A percentile compares a stretch with the other conserved stretches of the same genome.
These are phyloP conservation scores for Drosophila parabipectinata DNA, from an alignment of 1,140 invertebrate species.

Conservation along the genomic window DNA sequence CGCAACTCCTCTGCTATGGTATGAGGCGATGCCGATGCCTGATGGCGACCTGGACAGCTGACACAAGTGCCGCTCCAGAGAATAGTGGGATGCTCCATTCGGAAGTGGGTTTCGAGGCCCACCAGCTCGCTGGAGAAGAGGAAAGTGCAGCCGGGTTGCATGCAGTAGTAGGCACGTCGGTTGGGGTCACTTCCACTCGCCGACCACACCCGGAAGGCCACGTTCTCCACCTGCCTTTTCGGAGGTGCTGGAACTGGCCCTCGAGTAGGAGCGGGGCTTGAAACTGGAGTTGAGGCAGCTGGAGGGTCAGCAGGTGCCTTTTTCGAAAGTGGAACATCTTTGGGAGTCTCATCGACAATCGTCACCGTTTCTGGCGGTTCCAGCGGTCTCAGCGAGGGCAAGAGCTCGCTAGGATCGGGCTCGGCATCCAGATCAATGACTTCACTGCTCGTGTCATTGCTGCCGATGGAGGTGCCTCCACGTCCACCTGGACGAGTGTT, in stretches of 20 bases:
- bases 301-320: not conserved
- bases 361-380: conserved; percentile 13
- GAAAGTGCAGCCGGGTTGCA: conserved; percentile 45
- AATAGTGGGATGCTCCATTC: conserved; percentile 43
- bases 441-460: conserved; percentile 8
- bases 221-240: conserved; percentile 45
- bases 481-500: not conserved
- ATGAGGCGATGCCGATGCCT: too few relatives aligned
- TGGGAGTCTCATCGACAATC: too few relatives aligned
- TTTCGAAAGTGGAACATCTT: not conserved
- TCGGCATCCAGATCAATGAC: not conserved
- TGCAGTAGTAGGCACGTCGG: conserved; percentile 52
- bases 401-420: conserved; percentile 26
- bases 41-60: conserved; percentile 22
- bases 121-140: conserved; percentile 62
- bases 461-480: not conserved
- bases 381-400: conserved; percentile 26
- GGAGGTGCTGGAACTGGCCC: not conserved
- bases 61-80: conserved; percentile 61
- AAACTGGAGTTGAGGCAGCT: not conserved
- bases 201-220: conserved; percentile 12
- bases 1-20: conserved; percentile 35
- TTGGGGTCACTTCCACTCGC: not conserved
- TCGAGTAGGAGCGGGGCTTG: not conserved
- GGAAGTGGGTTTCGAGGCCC: conserved; percentile 62